Evolutionary conservation across 2,888 invertebrate species (phyloP).

Genomic region (Digitonthophagus gazella): DNA sequence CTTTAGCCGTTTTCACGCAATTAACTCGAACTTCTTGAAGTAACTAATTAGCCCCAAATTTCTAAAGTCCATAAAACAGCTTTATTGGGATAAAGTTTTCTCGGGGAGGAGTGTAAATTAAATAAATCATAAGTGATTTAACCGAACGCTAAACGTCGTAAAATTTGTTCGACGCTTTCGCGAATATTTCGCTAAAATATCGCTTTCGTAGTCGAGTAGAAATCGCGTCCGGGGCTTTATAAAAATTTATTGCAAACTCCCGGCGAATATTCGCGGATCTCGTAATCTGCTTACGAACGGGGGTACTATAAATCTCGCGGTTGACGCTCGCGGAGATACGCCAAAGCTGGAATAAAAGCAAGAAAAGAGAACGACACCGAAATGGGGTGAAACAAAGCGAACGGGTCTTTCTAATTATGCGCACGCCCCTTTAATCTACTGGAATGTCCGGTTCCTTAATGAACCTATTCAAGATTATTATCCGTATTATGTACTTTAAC

Average conservation of each 20-base stretch:
- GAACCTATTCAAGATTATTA: not conserved
- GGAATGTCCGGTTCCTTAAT: not conserved
- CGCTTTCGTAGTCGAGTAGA: not conserved
- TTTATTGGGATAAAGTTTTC: too few relatives aligned
- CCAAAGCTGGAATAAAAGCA: not conserved
- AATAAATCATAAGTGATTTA: too few relatives aligned
- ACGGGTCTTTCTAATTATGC: not conserved
- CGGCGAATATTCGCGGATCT: conserved; percentile 12
- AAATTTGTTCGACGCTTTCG: too few relatives aligned
- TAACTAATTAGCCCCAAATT: too few relatives aligned
- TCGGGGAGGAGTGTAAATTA: too few relatives aligned
- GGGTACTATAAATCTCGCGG: not conserved
- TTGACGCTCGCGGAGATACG: not conserved
- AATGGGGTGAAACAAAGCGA: not conserved
- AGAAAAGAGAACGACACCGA: conserved; percentile 1
- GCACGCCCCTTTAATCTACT: not conserved
- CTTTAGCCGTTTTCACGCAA: too few relatives aligned
- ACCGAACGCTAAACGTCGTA: too few relatives aligned
- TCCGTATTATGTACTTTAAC: not conserved
- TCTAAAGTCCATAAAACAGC: too few relatives aligned
- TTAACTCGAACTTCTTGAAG: not conserved
- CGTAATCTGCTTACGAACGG: conserved; percentile 14
- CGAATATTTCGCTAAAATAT: not conserved
- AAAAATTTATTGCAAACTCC: conserved; percentile 14
- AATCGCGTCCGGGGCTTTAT: not conserved